Evolutionary conservation across 2,113 vertebrate genomes (phyloP).

Genomic region (Apodemus speciosus): DNA sequence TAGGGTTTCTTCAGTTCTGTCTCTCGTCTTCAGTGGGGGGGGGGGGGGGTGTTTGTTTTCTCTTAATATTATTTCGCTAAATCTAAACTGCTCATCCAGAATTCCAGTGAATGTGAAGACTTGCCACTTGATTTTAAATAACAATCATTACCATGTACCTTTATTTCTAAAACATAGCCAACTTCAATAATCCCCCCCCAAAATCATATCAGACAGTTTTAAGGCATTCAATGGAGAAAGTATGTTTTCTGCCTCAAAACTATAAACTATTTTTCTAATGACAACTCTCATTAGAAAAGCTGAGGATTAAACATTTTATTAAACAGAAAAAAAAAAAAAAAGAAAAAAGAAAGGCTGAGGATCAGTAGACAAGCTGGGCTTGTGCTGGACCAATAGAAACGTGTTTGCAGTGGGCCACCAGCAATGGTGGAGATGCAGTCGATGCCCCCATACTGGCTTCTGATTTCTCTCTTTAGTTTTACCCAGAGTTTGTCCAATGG

Average conservation of each 20-base stretch:
- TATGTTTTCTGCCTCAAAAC: conserved; percentile 27
- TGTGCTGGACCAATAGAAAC: not conserved
- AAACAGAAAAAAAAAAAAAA: too few species aligned
- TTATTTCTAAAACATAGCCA: conserved; percentile 27
- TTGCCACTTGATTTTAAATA: conserved; percentile 21
- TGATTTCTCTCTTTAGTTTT: not conserved
- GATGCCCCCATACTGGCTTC: not conserved
- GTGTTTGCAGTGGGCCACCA: not conserved
- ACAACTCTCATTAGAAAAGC: not conserved
- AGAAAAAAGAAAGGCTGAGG: not conserved
- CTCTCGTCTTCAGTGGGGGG: not conserved
- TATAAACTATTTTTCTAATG: conserved; percentile 27
- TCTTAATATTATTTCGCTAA: conserved; percentile 5
- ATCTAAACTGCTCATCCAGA: not conserved
- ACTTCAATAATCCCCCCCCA: too few species aligned
- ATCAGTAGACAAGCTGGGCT: not conserved
- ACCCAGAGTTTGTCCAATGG: not conserved
- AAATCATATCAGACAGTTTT: not conserved
- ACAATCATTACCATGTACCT: not conserved
- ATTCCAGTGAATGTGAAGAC: conserved; percentile 6
- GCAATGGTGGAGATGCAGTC: accelerated
- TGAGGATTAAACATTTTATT: too few species aligned
- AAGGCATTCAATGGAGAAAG: conserved; percentile 31
- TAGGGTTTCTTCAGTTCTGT: not conserved
- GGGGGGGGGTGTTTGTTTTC: not conserved